These are phyloP conservation scores for Pristionchus pacificus DNA, from an alignment of 1,140 invertebrate genomes.

Conservation along the genomic window DNA sequence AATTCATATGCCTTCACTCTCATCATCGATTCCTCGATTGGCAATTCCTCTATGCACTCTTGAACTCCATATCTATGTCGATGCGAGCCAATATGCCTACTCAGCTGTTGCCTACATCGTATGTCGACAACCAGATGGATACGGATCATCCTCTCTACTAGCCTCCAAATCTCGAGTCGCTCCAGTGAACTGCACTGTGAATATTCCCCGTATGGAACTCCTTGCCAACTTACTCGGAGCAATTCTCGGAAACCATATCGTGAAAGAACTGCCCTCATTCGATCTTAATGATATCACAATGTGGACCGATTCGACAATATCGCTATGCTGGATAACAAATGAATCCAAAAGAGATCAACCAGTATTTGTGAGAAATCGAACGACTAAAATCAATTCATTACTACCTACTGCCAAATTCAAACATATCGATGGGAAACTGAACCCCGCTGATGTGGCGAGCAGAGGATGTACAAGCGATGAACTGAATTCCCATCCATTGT, in stretches of 20 bases:
- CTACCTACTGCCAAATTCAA: not conserved
- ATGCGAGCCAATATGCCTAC: conserved; percentile 1
- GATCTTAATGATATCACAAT: not conserved
- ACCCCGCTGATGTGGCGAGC: conserved; percentile 9
- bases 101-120: not conserved
- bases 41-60: not conserved
- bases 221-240: not conserved
- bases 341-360: conserved; percentile 1
- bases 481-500: not conserved
- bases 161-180: not conserved
- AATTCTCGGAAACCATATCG: not conserved
- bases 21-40: no score
- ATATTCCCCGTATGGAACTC: conserved; percentile 7
- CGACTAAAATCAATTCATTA: not conserved
- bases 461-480: not conserved
- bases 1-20: not conserved
- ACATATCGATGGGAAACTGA: not conserved
- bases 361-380: conserved; percentile 1
- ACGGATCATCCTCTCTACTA: not conserved
- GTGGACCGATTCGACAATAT: not conserved
- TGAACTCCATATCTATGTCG: not conserved
- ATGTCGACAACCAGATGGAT: not conserved
- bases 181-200: not conserved
- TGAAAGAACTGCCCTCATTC: not conserved
- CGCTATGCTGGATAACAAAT: not conserved